These are phyloP conservation scores for Hyles vespertilio DNA, from an alignment of 1,140 invertebrate species.

Conservation along the genomic window DNA sequence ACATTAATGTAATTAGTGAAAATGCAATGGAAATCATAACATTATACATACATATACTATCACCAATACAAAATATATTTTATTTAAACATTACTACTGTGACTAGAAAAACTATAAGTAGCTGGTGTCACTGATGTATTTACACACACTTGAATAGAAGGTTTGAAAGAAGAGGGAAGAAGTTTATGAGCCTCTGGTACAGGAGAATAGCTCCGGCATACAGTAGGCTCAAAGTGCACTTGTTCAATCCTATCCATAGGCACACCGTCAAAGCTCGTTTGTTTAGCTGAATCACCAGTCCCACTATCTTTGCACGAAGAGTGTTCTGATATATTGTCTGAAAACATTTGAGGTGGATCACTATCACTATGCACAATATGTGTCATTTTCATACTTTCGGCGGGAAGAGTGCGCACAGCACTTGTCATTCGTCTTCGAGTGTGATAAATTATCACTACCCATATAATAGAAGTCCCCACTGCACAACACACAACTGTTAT, in stretches of 20 bases:
- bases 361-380: conserved; percentile 70
- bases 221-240: conserved; percentile 66
- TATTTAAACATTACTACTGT: conserved; percentile 66
- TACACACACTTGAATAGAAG: conserved; percentile 71
- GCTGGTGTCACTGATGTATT: conserved; percentile 70
- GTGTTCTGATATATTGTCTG: conserved; percentile 74
- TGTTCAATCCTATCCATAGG: conserved; percentile 64
- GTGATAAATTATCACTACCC: conserved; percentile 95
- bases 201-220: conserved; percentile 64
- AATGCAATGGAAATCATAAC: conserved; percentile 44
- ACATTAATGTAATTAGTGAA: conserved; percentile 46
- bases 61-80: conserved; percentile 23
- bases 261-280: conserved; percentile 76
- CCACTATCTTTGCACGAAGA: conserved; percentile 82
- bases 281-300: conserved; percentile 81
- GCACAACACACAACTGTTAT: conserved; percentile 93
- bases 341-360: conserved; percentile 66
- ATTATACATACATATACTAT: conserved; percentile 26
- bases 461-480: conserved; percentile 91
- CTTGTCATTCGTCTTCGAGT: conserved; percentile 80
- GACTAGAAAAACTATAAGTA: conserved; percentile 75
- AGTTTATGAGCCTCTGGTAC: conserved; percentile 71
- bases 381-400: conserved; percentile 71
- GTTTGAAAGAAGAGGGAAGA: conserved; percentile 70
- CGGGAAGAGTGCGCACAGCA: conserved; percentile 53